Base-by-base conservation (phyloP, 1,140 invertebrate species). In the Bombus superbus region DNA sequence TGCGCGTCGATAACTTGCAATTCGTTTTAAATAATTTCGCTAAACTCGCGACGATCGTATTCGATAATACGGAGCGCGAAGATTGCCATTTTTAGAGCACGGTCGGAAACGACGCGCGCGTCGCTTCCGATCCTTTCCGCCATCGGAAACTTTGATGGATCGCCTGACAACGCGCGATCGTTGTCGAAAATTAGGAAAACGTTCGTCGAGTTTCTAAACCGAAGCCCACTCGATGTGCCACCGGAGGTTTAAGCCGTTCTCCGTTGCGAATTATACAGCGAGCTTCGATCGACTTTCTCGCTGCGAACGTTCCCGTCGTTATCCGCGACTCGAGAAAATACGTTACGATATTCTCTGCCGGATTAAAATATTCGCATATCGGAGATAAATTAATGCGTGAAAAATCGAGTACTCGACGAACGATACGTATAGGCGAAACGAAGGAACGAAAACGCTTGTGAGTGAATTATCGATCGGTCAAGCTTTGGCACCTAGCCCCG, bases 101-200 rank as follows among this genome's bases (percentile, higher is more conserved):
- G 79, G 57, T 53, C 18, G 72, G 78, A 57, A 64, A 64, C n/a
- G 13, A 4, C 22, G 40, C 25, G 32, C 76, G 64, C 85, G 59
- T 87, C 82, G n/a, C 77, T 82, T 78, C 74, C 83, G 69, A 72
- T 68, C 66, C 32, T 32, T 32, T 32, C 32, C 32, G 53, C 62
- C 72, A 57, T 77, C 80, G 73, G 73, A 77, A 89, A 83, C 82
- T 87, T 85, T 86, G 83, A 90, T 89, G 82, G 81, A 71, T 85
- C 72, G 77, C 35, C 68, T 44, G 78, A 82, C 64, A 79, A n/a
- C 32, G 78, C 13, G 22, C 28, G 35, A 64, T 47, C 22, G 72
- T 38, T 38, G n/a, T 11, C 35, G 40, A 44, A 44, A 68, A 32
- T 79, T 68, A 38, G 28, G 22, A 38, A 66, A 82, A 28, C 35